phyloP scores from a whole-genome alignment of 2,797 vertebrate species.

The Melanotaenia trifasciata region DNA sequence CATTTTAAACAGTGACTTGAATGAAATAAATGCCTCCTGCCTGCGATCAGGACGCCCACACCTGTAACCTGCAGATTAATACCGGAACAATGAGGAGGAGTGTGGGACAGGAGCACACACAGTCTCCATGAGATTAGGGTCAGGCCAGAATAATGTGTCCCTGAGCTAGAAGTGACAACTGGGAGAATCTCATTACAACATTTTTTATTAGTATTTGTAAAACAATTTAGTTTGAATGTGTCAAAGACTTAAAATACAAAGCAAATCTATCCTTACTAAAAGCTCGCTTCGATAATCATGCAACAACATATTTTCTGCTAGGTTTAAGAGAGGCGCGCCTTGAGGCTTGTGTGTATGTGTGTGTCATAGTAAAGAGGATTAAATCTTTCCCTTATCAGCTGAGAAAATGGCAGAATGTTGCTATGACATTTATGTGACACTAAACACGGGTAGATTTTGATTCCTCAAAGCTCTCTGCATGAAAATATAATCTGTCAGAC shows the following conservation, averaged over 20 bases:
- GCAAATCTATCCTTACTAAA: not conserved
- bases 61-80: constrained; percentile 64
- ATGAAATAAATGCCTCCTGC: not conserved
- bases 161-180: constrained; percentile 50
- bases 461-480: constrained; percentile 20
- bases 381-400: constrained; percentile 51
- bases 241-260: not conserved
- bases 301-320: not conserved
- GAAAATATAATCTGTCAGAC: constrained; percentile 39
- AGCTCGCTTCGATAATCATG: not conserved
- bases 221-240: not conserved
- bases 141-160: constrained; percentile 65
- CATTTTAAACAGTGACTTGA: not conserved
- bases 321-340: constrained; percentile 7
- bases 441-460: constrained; percentile 35
- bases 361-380: constrained; percentile 71
- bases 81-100: constrained; percentile 53
- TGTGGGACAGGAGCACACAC: constrained; percentile 34
- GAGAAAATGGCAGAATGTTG: constrained; percentile 62
- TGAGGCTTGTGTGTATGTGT: constrained; percentile 27
- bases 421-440: constrained; percentile 58
- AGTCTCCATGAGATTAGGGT: constrained; percentile 79
- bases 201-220: constrained; percentile 6
- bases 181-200: constrained; percentile 8
- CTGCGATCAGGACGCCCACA: constrained; percentile 17